Base-by-base conservation (phyloP, 2,888 invertebrate species). In the Thecocarcelia acutangulata region DNA sequence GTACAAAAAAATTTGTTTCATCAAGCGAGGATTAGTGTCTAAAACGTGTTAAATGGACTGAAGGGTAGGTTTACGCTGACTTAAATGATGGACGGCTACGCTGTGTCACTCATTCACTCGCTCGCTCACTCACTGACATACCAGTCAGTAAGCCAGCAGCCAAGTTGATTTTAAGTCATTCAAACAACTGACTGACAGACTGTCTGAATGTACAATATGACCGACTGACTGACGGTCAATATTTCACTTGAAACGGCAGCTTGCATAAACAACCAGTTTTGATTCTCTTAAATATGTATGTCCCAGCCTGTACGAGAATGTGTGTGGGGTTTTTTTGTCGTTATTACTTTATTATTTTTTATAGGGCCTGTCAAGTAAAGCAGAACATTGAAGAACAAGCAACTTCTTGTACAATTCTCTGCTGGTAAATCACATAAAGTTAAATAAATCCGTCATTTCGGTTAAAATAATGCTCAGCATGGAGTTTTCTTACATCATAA, bases 1-100 rank as follows among this genome's bases (percentile, higher is more conserved):
- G 83, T 86, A 86, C 87, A 85, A 88, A 90, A 89, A 90, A 90
- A 90, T 90, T 88, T 90, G 90, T 90, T 90, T 90, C 90, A 90
- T 90, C 90, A 88, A 89, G 88, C 86, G 88, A 87, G 90, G 90
- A 90, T 90, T 90, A 90, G 88, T 89, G 90, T 90, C 90, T 90
- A 87, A 90, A 90, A 90, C 87, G 90, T 90, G 90, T 90, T 90
- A 90, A 90, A 90, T 90, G 90, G 90, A 90, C 90, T 90, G 90
- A 89, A 89, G 89, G 88, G 88, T 87, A 52, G 24, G 64, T 58
- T 48, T 56, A 50, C 69, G 54, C 61, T 61, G 46, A 54, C 66
- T 69, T 56, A 86, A 64, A 82, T 89, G 88, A 89, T 89, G 88
- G 89, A 89, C 89, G 88, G 88, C 85, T 77, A 83, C 66, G 77